Evolutionary conservation across 1,140 invertebrate genomes (phyloP), one percentile per base, ranked within the genome.

Genomic region (Protaetia brevitarsis): DNA sequence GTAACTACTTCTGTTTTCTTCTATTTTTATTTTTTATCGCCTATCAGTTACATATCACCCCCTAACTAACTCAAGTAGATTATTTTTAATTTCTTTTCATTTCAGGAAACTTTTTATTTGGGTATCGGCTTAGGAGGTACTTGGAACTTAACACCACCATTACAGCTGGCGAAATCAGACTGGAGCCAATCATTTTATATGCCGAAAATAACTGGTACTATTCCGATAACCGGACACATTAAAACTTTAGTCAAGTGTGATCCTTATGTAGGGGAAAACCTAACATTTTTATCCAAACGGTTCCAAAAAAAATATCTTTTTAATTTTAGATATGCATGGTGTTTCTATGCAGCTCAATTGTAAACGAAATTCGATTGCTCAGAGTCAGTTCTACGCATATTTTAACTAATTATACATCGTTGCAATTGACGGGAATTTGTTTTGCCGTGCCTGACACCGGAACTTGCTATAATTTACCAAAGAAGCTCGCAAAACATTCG

Each of bases 161-260:
- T 87, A 13, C 84, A 86, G 70, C 64, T 87, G 6, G 79, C 81
- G 2, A 80, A 78, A 70, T 79, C 79, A 2, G 83, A 84, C 65
- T 84, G 82, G 82, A 80, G 77, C 68, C 80, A 83, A 67, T 80
- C 81, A 63, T 86, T 87, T 73, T 86, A 86, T 66, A 86, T 85
- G 82, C 84, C 85, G 3, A 79, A 79, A 67, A 83, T 85, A 28
- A 79, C 80, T 56, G 85, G 86, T 16, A 74, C 84, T 0, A 82
- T 87, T 61, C 85, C 84, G 11, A 70, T 82, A 11, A 79, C 80
- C 23, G 85, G 84, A 1, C 81, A 78, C 62, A 77, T 84, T n/a
- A 80, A 81, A 73, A 79, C 79, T 0, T 74, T 69, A 2, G 76
- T 87, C 2, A 80, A 83, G 66, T 84, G 82, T 65, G 77, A 77